phyloP scores from a whole-genome alignment of 2,888 invertebrate species.

The Beris morrisii region DNA sequence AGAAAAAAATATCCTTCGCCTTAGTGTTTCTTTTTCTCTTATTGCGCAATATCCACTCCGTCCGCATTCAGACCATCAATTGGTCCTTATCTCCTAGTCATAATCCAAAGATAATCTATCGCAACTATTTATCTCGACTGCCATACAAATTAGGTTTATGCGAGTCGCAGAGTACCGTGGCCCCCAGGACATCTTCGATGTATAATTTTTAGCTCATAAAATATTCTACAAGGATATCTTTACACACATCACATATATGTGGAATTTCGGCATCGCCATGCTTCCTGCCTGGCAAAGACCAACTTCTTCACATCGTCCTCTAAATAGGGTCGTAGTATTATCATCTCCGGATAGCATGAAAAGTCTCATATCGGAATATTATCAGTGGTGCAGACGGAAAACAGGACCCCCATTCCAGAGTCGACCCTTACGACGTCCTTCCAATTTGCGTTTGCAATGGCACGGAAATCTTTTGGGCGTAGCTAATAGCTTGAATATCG shows the following conservation, averaged over 20 bases:
- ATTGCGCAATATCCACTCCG: background rate
- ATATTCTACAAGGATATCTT: background rate
- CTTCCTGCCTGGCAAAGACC: conserved; percentile 1
- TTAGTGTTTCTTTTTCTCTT: background rate
- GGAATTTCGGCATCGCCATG: background rate
- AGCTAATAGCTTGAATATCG: conserved; percentile 25
- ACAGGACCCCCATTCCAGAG: conserved; percentile 1
- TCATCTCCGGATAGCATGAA: conserved; percentile 29
- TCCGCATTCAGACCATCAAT: conserved; percentile 5
- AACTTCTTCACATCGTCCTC: background rate
- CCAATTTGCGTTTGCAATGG: background rate
- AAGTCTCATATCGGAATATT: conserved; percentile 32
- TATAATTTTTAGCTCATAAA: background rate
- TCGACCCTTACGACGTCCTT: background rate
- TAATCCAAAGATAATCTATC: conserved; percentile 36
- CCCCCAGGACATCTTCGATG: background rate
- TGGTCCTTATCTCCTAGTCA: conserved; percentile 33
- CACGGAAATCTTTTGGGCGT: conserved; percentile 32
- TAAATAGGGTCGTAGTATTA: conserved; percentile 5
- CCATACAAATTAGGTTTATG: conserved; percentile 36
- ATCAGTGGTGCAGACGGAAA: conserved; percentile 25
- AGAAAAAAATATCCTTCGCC: background rate
- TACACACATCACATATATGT: background rate
- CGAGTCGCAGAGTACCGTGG: background rate
- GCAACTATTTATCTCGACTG: conserved; percentile 35